phyloP scores from a whole-genome alignment of 2,888 invertebrate genomes.

The Beris chalybata region DNA sequence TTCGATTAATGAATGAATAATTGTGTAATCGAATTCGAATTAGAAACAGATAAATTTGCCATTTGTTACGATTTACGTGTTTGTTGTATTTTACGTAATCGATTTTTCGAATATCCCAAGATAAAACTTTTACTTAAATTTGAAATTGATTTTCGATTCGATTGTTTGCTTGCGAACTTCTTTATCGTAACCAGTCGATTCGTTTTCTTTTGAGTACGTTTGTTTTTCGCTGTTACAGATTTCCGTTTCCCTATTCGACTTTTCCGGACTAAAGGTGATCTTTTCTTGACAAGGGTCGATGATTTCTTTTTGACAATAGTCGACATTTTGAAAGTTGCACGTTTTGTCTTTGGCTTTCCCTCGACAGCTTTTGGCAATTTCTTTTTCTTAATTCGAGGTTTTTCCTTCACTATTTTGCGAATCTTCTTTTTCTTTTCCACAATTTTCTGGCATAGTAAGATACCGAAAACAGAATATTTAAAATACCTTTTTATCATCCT shows the following conservation, averaged over 20 bases:
- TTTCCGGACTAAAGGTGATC: background rate
- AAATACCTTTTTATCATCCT: slow-evolving; percentile 30
- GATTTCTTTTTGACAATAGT: background rate
- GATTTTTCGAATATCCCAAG: slow-evolving; percentile 1
- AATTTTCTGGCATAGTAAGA: background rate
- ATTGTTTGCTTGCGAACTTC: background rate
- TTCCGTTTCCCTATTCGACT: background rate
- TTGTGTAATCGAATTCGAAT: slow-evolving; percentile 2
- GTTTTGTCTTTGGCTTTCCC: background rate
- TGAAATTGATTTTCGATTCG: background rate
- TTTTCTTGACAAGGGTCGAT: background rate
- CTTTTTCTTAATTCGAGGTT: background rate
- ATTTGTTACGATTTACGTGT: slow-evolving; percentile 5
- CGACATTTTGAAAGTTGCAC: background rate
- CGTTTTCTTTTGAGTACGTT: background rate
- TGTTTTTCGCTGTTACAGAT: background rate
- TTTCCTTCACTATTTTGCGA: background rate
- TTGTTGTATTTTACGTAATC: slow-evolving; percentile 11
- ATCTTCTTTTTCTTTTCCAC: slow-evolving; percentile 5
- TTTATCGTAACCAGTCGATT: too few species aligned
- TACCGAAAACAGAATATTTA: background rate
- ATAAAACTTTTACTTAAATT: slow-evolving; percentile 5
- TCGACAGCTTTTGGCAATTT: background rate
- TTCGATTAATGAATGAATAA: slow-evolving; percentile 17
- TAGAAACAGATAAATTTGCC: slow-evolving; percentile 3